Evolutionary conservation across 2,888 invertebrate genomes (phyloP), one percentile per base, ranked within the genome.

Genomic region (Maniola hyperantus): DNA sequence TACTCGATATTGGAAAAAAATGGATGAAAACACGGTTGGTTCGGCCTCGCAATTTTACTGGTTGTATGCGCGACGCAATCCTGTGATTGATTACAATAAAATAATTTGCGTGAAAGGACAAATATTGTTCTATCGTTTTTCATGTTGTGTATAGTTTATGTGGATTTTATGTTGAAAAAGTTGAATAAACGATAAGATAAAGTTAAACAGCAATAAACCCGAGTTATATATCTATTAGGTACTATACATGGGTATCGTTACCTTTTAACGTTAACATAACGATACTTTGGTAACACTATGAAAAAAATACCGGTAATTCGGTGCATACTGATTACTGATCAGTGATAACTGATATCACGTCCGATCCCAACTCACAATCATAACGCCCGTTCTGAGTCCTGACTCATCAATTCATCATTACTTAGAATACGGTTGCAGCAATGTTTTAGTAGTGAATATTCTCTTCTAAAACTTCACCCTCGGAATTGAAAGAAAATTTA

Each of bases 1-100:
- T 84, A 83, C 83, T 84, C 82, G 84, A 80, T 82, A 83, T 83
- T 77, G 77, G 82, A 85, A 86, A 84, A 85, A 84, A 84, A 76
- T 80, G 76, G 73, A 76, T 80, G 77, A 74, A 83, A 87, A 85
- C 83, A 84, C 74, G 81, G 77, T 81, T 75, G 77, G 78, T 78
- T 79, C 80, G 79, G 77, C 79, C 77, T 78, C 79, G 83, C 85
- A 88, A 89, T 89, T 89, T 87, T 84, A 81, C 71, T 72, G 80
- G 83, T 73, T 63, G 61, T 65, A 85, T 85, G 68, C 69, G 74
- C 68, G 71, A 72, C 74, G 76, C 78, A 73, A 76, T 76, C 74
- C 78, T 72, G 78, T 84, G 81, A 83, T 84, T 87, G 83, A 84
- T 85, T 81, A 82, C 81, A 83, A 82, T 83, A 79, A 81, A 84